These are phyloP conservation scores for Euleptes europaea DNA, from an alignment of 2,113 vertebrate species.

Conservation along the genomic window DNA sequence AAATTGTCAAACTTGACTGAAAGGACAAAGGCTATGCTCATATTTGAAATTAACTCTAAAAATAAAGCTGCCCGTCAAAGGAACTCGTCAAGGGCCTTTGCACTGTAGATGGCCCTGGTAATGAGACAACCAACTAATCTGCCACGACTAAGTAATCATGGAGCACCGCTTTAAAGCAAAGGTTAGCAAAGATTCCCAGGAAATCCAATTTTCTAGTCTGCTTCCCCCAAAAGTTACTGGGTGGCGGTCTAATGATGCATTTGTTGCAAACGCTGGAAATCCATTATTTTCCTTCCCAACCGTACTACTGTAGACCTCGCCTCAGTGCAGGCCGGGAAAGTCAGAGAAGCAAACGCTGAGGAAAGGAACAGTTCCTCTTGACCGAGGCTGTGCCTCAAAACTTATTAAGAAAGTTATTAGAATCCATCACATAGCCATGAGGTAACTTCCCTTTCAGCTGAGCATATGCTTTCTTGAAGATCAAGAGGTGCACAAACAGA, in stretches of 20 bases:
- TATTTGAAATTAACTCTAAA: slow-evolving; percentile 50
- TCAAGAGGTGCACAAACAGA: background rate
- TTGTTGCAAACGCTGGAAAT: slow-evolving; percentile 7
- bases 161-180: slow-evolving; percentile 28
- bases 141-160: slow-evolving; percentile 7
- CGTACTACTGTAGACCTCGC: background rate
- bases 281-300: slow-evolving; percentile 18
- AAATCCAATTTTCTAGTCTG: slow-evolving; percentile 27
- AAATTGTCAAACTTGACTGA: slow-evolving; percentile 40
- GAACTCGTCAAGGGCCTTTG: slow-evolving; percentile 21
- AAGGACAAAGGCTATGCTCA: slow-evolving; percentile 25
- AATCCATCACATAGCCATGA: background rate
- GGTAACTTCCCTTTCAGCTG: background rate
- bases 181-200: slow-evolving; percentile 16
- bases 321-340: background rate
- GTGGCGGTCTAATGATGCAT: slow-evolving; percentile 30
- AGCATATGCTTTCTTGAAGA: background rate
- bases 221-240: background rate
- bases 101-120: slow-evolving; percentile 10
- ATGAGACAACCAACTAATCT: slow-evolving; percentile 24
- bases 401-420: background rate
- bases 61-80: slow-evolving; percentile 32
- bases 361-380: background rate
- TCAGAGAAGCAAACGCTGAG: background rate
- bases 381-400: background rate